Evolutionary conservation across 2,888 invertebrate species (phyloP).

Genomic region (Phengaris arion): DNA sequence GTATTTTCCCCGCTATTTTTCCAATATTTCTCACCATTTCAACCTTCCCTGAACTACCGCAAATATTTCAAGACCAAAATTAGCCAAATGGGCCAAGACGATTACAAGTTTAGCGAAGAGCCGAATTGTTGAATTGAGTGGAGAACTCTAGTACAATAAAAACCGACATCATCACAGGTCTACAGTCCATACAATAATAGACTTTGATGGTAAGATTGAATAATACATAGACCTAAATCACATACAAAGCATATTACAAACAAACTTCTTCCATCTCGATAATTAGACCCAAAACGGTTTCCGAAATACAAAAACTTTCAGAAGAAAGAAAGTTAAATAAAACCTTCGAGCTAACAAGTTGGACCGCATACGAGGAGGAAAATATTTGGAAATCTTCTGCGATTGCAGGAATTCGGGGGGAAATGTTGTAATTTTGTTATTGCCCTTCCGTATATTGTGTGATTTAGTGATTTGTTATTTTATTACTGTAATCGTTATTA

Average conservation of each 20-base stretch:
- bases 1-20: too few relatives aligned
- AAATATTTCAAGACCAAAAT: too few relatives aligned
- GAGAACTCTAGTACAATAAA: too few relatives aligned
- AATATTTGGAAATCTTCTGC: background rate
- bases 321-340: background rate
- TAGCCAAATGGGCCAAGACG: too few relatives aligned
- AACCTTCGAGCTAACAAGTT: background rate
- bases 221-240: background rate
- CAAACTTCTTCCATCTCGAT: background rate
- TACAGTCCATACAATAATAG: too few relatives aligned
- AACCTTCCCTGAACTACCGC: too few relatives aligned
- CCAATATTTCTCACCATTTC: too few relatives aligned
- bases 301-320: background rate
- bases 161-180: too few relatives aligned
- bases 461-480: background rate
- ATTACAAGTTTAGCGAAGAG: too few relatives aligned
- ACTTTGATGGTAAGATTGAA: background rate
- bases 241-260: background rate
- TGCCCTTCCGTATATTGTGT: background rate
- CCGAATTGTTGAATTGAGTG: too few relatives aligned
- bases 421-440: slow-evolving; percentile 2
- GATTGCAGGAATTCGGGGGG: background rate
- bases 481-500: background rate
- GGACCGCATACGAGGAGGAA: background rate
- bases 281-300: slow-evolving; percentile 12